Percentiles rank a stretch among this genome's conserved stretches.
These are phyloP conservation scores for Teleogryllus oceanicus DNA, from an alignment of 2,888 invertebrate species.

Conservation along the genomic window DNA sequence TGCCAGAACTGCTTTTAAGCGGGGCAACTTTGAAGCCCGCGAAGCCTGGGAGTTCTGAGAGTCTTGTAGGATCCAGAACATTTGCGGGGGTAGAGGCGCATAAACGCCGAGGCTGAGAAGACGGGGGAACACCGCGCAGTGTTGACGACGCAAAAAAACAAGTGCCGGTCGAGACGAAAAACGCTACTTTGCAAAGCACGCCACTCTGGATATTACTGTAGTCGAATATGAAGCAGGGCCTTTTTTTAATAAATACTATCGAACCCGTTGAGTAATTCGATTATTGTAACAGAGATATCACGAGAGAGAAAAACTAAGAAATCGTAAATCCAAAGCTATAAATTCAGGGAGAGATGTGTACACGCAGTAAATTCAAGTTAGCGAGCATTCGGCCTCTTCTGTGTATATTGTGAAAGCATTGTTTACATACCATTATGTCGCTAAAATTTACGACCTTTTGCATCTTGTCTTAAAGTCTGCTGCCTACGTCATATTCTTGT, in stretches of 20 bases:
- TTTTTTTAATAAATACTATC: no score
- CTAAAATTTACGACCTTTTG: neutral
- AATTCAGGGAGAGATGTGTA: neutral
- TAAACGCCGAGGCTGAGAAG: neutral
- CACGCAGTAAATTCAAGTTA: conserved; percentile 9
- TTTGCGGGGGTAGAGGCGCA: conserved; percentile 4
- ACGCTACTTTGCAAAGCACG: neutral
- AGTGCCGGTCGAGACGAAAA: neutral
- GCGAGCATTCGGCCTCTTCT: neutral
- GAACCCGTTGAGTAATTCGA: no score
- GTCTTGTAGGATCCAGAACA: neutral
- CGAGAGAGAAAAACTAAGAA: neutral
- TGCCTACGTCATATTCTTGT: neutral
- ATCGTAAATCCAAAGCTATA: neutral
- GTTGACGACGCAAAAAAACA: neutral
- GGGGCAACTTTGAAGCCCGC: neutral
- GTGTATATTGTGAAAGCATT: conserved; percentile 5
- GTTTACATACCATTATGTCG: conserved; percentile 8
- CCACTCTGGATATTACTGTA: neutral
- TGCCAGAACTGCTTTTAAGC: conserved; percentile 1
- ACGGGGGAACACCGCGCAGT: neutral
- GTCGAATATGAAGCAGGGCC: neutral
- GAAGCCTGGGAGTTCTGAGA: neutral
- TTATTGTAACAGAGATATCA: no score
- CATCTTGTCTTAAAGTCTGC: conserved; percentile 7